Percentiles rank a stretch among this genome's conserved stretches.
Evolutionary conservation across 2,888 invertebrate genomes (phyloP).

Genomic region (Drosophila quasianomalipes): DNA sequence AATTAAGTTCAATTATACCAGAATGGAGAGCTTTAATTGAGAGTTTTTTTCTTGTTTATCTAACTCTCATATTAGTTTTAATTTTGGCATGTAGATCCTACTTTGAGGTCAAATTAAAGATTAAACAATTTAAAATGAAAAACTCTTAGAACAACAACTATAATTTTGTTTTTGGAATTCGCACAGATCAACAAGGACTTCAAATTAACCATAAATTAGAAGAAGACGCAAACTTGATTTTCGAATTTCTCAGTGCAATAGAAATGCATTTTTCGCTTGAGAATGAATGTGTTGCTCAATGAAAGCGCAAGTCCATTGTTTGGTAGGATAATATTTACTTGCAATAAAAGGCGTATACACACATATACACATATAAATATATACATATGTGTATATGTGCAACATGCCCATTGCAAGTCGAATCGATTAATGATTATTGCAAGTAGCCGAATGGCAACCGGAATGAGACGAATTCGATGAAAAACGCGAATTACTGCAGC

Average conservation of each 20-base stretch:
- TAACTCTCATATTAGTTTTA: background rate
- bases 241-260: background rate
- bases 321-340: constrained; percentile 43
- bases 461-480: constrained; percentile 67
- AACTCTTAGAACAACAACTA: background rate
- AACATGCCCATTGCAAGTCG: background rate
- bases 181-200: background rate
- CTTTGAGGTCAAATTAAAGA: background rate
- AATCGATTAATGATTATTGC: constrained; percentile 56
- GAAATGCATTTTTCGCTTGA: background rate
- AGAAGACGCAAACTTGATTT: background rate
- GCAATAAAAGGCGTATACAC: constrained; percentile 23
- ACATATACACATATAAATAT: background rate
- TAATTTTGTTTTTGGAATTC: background rate
- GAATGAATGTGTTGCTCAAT: constrained; percentile 1
- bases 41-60: background rate
- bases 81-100: background rate
- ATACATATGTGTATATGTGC: background rate
- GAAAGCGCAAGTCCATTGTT: constrained; percentile 20
- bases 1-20: background rate
- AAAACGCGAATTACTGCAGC: constrained; percentile 57
- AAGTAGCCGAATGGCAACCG: constrained; percentile 25
- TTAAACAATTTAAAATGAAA: background rate
- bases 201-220: too few species aligned
- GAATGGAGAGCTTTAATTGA: background rate